Conservation (phyloP, 2,113 vertebrate genomes). For the Corvus cornix region DNA sequence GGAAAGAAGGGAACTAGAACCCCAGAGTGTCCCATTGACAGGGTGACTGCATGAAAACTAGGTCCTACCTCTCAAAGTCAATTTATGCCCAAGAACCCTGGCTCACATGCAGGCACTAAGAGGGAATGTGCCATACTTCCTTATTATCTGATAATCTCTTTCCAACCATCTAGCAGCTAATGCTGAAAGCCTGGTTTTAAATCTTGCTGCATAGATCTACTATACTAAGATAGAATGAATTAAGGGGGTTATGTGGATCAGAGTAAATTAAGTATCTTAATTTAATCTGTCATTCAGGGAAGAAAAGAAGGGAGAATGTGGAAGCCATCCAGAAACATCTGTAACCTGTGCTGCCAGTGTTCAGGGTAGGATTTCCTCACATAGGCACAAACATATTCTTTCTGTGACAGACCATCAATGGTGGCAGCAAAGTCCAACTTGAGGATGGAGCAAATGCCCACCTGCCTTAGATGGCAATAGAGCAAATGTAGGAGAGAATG, state of each 20-base stretch:
- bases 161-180: neutral
- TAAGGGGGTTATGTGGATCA: neutral
- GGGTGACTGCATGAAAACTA: neutral
- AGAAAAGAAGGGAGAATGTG: neutral
- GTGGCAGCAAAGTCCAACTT: neutral
- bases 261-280: neutral
- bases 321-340: neutral
- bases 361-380: neutral
- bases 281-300: neutral
- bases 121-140: neutral
- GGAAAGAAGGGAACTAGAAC: neutral
- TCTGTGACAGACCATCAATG: neutral
- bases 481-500: neutral
- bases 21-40: neutral
- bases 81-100: neutral
- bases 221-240: neutral
- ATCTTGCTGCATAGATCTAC: neutral
- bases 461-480: neutral
- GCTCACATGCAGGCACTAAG: neutral
- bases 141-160: neutral
- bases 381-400: neutral
- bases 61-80: neutral
- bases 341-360: neutral
- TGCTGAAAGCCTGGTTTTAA: neutral
- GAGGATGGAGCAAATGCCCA: neutral